phyloP scores from a whole-genome alignment of 2,888 invertebrate species.

The Sepioteuthis lessoniana region DNA sequence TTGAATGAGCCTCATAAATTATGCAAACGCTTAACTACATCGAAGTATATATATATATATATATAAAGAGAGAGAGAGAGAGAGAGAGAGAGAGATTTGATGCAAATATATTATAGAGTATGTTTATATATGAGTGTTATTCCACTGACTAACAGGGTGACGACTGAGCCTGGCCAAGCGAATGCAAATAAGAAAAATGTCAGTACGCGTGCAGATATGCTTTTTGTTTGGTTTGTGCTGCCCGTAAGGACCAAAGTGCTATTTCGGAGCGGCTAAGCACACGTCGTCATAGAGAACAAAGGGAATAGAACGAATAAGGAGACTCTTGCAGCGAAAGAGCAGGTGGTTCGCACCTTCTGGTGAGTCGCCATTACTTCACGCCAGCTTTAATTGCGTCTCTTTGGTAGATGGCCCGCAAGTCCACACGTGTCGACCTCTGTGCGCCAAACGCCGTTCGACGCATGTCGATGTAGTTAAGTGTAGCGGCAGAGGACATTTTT shows the following conservation, averaged over 20 bases:
- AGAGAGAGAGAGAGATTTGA: not conserved
- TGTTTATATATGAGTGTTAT: not conserved
- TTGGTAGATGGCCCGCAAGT: not conserved
- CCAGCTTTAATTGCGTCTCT: not conserved
- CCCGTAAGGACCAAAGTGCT: not conserved
- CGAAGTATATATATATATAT: not conserved
- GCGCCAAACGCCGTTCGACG: not conserved
- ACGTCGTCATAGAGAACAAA: not conserved
- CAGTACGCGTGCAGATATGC: not conserved
- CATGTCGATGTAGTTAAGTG: not conserved
- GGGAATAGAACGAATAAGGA: constrained; percentile 4
- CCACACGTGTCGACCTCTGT: not conserved
- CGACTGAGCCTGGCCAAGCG: not conserved
- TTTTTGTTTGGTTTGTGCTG: not conserved
- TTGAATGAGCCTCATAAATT: too few relatives aligned
- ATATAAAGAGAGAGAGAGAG: not conserved
- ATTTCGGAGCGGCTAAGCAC: not conserved
- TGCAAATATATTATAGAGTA: not conserved
- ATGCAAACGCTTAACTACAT: not conserved
- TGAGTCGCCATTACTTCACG: not conserved
- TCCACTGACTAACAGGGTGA: not conserved
- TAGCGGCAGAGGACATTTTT: not conserved
- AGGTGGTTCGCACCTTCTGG: constrained; percentile 4
- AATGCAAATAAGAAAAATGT: not conserved
- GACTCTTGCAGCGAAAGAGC: not conserved